Evolutionary conservation across 2,113 vertebrate genomes (phyloP).

Genomic region (Chunga burmeisteri): DNA sequence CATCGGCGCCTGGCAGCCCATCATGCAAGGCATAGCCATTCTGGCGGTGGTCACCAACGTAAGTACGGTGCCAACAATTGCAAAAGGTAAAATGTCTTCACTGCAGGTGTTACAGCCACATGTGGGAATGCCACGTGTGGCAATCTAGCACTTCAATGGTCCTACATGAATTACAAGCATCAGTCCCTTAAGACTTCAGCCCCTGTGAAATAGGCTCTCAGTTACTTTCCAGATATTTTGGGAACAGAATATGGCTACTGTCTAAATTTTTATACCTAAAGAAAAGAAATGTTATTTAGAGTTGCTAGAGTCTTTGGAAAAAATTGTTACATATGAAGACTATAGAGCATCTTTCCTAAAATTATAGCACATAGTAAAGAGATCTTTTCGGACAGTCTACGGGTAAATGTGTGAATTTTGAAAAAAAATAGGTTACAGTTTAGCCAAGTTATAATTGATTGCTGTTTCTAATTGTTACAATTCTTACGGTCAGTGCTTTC

Average conservation of each 20-base stretch:
- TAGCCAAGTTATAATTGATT: neutral
- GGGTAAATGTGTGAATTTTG: neutral
- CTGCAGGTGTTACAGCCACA: neutral
- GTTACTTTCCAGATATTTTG: neutral
- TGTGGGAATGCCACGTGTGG: rapidly evolving
- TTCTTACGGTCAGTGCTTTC: neutral
- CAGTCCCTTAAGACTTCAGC: neutral
- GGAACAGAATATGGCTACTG: neutral
- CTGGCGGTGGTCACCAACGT: conserved; percentile 93
- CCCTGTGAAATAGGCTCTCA: neutral
- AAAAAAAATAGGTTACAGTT: neutral
- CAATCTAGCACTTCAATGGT: neutral
- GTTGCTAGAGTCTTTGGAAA: neutral
- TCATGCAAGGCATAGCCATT: conserved; percentile 89
- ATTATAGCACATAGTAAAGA: neutral
- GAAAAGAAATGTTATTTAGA: neutral
- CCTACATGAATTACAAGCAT: neutral
- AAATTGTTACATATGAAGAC: neutral
- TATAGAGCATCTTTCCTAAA: neutral
- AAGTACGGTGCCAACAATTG: conserved; percentile 34
- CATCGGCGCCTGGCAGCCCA: conserved; percentile 94
- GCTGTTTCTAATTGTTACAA: neutral
- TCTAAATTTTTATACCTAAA: neutral
- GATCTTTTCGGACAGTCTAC: neutral
- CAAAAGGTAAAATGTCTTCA: neutral